These are phyloP conservation scores for Drosophila helvetica DNA, from an alignment of 2,888 invertebrate species.

Conservation along the genomic window DNA sequence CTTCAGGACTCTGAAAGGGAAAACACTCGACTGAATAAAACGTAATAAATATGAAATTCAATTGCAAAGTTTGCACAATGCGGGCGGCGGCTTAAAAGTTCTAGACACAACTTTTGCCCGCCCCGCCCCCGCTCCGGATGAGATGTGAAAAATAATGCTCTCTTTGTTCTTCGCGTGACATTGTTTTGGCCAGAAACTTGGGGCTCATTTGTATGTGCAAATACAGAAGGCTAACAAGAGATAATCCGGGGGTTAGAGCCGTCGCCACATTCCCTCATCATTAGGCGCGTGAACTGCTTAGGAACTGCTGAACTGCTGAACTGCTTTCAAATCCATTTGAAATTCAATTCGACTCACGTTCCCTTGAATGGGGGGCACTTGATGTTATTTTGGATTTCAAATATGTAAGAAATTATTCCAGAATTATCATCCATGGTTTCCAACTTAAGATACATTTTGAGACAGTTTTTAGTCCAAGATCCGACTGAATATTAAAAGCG, in stretches of 20 bases:
- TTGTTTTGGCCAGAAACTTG: slow-evolving; percentile 23
- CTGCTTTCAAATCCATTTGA: background rate
- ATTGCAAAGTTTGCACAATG: slow-evolving; percentile 55
- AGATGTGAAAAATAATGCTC: slow-evolving; percentile 36
- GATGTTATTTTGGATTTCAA: too few species aligned
- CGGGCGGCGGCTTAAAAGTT: slow-evolving; percentile 30
- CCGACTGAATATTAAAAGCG: too few species aligned
- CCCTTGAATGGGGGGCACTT: too few species aligned
- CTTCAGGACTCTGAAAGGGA: slow-evolving; percentile 82
- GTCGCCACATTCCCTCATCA: slow-evolving; percentile 9
- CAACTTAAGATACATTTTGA: too few species aligned
- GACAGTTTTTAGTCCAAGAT: too few species aligned
- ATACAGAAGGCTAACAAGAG: slow-evolving; percentile 7
- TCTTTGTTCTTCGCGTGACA: slow-evolving; percentile 30
- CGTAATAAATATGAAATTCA: slow-evolving; percentile 58
- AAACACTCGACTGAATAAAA: slow-evolving; percentile 35
- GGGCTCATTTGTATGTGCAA: slow-evolving; percentile 26
- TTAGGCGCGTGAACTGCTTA: slow-evolving; percentile 6
- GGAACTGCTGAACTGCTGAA: too few species aligned
- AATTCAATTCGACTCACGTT: background rate
- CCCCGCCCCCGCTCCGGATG: background rate
- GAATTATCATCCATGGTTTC: background rate
- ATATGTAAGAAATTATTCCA: background rate
- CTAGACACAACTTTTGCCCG: slow-evolving; percentile 17
- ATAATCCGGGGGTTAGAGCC: background rate